Percentiles rank a stretch among this genome's conserved stretches.
Conservation (phyloP, 1,140 invertebrate genomes). For the Trichonephila clavipes region DNA sequence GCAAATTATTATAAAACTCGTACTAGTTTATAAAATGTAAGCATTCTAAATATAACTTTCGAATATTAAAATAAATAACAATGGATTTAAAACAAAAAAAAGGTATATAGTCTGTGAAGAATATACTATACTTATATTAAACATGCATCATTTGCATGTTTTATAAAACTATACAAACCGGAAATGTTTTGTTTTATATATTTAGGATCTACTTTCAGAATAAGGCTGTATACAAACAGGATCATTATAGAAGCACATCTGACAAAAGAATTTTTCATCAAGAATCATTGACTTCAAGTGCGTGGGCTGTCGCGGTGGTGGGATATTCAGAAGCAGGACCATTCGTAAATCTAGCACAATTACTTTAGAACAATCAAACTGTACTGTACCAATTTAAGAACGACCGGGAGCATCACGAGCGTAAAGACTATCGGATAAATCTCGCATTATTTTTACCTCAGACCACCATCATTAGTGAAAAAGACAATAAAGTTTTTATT, state of each 20-base stretch:
- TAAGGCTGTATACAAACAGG: background rate
- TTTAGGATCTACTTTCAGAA: too few species aligned
- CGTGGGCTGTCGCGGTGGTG: background rate
- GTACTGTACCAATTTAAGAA: constrained; percentile 11
- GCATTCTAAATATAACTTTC: too few species aligned
- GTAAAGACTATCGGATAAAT: constrained; percentile 17
- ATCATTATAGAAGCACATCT: background rate
- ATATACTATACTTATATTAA: too few species aligned
- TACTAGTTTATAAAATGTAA: too few species aligned
- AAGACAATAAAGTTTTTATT: constrained; percentile 52
- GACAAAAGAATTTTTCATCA: background rate
- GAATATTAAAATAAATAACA: too few species aligned
- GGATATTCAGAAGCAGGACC: background rate
- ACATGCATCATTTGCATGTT: too few species aligned
- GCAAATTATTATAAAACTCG: too few species aligned
- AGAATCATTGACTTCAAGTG: background rate
- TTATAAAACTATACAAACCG: too few species aligned
- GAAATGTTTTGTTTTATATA: too few species aligned
- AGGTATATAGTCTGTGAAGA: too few species aligned
- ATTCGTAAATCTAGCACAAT: constrained; percentile 17
- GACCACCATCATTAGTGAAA: constrained; percentile 7
- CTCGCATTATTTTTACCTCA: constrained; percentile 17
- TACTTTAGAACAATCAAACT: constrained; percentile 18
- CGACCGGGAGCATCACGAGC: background rate
- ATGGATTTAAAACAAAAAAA: too few species aligned